These are phyloP conservation scores for Distichodus sexfasciatus DNA, from an alignment of 2,797 vertebrate genomes.

Conservation along the genomic window DNA sequence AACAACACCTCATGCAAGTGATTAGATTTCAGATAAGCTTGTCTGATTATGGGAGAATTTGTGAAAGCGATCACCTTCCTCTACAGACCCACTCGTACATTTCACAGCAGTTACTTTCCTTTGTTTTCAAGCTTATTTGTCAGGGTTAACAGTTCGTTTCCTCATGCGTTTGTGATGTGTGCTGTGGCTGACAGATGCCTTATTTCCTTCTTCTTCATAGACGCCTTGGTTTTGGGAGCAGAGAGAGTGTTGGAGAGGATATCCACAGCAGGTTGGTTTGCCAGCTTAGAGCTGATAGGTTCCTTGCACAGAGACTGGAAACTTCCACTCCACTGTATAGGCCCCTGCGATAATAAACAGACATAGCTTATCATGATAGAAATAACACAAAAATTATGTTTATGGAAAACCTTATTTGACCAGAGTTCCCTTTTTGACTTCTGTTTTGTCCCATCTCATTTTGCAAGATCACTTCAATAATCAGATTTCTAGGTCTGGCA, in stretches of 20 bases:
- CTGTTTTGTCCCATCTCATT: too few species aligned
- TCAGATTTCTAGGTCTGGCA: too few species aligned
- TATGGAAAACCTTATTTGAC: too few species aligned
- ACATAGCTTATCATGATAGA: too few species aligned
- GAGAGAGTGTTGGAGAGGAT: conserved; percentile 83
- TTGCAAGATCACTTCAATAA: too few species aligned
- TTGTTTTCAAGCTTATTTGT: background rate
- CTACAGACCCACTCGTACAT: background rate
- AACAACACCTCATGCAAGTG: too few species aligned
- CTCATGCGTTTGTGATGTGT: background rate
- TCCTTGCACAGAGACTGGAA: too few species aligned
- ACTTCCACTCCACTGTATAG: too few species aligned
- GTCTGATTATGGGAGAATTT: background rate
- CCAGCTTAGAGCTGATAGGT: too few species aligned
- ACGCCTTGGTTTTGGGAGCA: conserved; percentile 90
- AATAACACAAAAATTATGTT: too few species aligned
- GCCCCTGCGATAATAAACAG: background rate
- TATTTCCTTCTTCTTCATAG: conserved; percentile 59
- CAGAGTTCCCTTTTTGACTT: too few species aligned
- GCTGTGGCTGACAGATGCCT: background rate
- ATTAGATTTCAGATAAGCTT: background rate
- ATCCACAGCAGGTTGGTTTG: conserved; percentile 84
- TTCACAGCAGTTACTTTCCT: background rate
- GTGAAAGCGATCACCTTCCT: background rate
- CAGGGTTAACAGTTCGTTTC: too few species aligned